phyloP scores from a whole-genome alignment of 2,888 invertebrate genomes.

The Cerceris ruficornis region DNA sequence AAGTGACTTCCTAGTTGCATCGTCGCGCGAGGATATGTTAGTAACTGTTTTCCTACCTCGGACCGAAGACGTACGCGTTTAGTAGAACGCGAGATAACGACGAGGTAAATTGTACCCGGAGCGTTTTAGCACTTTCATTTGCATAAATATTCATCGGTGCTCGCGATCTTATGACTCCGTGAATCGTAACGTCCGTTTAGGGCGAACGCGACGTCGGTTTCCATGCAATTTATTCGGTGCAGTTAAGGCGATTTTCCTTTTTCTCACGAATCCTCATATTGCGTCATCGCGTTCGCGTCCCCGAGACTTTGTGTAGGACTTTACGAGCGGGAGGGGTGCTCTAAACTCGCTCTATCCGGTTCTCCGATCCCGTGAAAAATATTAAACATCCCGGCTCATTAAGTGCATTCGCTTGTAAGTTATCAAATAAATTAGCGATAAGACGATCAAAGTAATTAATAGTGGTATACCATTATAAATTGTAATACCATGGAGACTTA shows the following conservation, averaged over 20 bases:
- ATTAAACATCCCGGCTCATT: conserved; percentile 57
- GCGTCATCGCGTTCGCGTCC: conserved; percentile 50
- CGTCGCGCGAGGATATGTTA: conserved; percentile 14
- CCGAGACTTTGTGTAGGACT: conserved; percentile 63
- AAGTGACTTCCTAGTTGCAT: conserved; percentile 29
- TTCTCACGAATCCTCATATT: conserved; percentile 44
- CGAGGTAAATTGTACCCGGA: conserved; percentile 54
- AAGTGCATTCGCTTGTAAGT: conserved; percentile 59
- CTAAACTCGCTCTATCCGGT: conserved; percentile 54
- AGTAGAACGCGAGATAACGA: conserved; percentile 56
- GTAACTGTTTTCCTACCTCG: conserved; percentile 28
- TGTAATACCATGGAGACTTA: conserved; percentile 24
- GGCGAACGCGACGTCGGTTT: conserved; percentile 6
- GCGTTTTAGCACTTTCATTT: conserved; percentile 60
- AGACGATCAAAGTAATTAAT: conserved; percentile 57
- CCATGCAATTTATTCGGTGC: conserved; percentile 41
- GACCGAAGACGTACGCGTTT: conserved; percentile 31
- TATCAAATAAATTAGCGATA: conserved; percentile 60
- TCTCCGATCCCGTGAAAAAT: conserved; percentile 43
- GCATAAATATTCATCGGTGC: conserved; percentile 62
- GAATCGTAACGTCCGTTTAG: conserved; percentile 30
- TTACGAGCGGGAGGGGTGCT: conserved; percentile 54
- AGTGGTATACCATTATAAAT: conserved; percentile 38
- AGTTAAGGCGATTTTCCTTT: conserved; percentile 19
- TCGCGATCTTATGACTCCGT: conserved; percentile 32